phyloP scores from a whole-genome alignment of 2,113 vertebrate species.

The Danionella cerebrum region DNA sequence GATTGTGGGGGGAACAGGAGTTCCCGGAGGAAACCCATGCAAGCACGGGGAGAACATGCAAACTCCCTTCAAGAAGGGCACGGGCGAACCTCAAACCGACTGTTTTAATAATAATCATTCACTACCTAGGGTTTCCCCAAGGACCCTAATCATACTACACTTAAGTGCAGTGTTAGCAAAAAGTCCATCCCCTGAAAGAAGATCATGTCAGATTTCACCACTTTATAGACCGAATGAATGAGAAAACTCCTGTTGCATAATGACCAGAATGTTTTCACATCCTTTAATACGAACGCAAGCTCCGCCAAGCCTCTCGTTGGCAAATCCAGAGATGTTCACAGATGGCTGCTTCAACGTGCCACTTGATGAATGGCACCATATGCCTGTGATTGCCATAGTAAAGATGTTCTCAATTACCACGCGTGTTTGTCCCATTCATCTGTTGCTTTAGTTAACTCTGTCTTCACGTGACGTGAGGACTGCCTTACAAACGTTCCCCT shows the following conservation, averaged over 20 bases:
- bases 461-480: no score
- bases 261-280: constrained; percentile 5
- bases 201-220: background rate
- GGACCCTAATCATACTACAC: no score
- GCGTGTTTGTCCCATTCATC: constrained; percentile 19
- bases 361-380: constrained; percentile 29
- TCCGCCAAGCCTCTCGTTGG: constrained; percentile 15
- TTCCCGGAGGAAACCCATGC: no score
- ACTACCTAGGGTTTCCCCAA: no score
- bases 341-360: constrained; percentile 13
- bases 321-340: constrained; percentile 13
- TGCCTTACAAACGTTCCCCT: no score
- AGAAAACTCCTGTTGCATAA: constrained; percentile 1
- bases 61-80: no score
- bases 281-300: constrained; percentile 14
- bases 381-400: constrained; percentile 22
- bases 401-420: constrained; percentile 14
- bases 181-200: background rate
- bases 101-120: no score
- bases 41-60: no score
- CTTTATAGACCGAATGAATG: background rate
- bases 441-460: no score
- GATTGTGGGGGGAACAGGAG: no score
- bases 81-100: no score
- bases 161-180: no score